phyloP scores from a whole-genome alignment of 2,888 invertebrate species.

The Lasius platythorax region DNA sequence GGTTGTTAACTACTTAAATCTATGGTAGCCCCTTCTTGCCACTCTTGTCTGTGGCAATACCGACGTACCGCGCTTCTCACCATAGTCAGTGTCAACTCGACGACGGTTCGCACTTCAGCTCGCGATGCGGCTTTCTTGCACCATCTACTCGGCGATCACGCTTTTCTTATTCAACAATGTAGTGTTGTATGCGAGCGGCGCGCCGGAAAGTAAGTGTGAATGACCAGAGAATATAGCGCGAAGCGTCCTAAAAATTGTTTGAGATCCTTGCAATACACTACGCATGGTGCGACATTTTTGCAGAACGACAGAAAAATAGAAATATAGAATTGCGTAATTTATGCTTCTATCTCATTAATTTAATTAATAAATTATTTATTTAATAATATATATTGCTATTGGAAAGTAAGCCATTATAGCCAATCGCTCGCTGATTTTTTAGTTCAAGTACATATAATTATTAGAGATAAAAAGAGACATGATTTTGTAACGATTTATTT shows the following conservation, averaged over 20 bases:
- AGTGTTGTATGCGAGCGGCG: conserved; percentile 19
- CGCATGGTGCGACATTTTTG: not conserved
- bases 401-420: not conserved
- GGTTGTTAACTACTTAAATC: conserved; percentile 59
- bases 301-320: not conserved
- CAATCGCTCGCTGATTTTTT: not conserved
- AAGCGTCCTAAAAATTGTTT: not conserved
- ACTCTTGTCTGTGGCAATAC: conserved; percentile 25
- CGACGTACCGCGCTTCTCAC: conserved; percentile 36
- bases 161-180: conserved; percentile 11
- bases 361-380: not conserved
- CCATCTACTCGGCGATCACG: conserved; percentile 9
- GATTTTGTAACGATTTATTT: no score
- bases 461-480: not conserved
- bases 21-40: conserved; percentile 42
- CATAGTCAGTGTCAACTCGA: conserved; percentile 46
- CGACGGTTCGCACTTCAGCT: conserved; percentile 46
- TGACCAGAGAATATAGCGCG: not conserved
- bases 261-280: not conserved
- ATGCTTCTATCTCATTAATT: not conserved
- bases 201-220: conserved; percentile 47
- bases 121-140: conserved; percentile 39
- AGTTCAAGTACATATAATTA: not conserved
- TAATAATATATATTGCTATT: not conserved
- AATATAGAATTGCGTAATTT: not conserved